phyloP scores from a whole-genome alignment of 1,140 invertebrate species.

The Aphelenchoides avenae region DNA sequence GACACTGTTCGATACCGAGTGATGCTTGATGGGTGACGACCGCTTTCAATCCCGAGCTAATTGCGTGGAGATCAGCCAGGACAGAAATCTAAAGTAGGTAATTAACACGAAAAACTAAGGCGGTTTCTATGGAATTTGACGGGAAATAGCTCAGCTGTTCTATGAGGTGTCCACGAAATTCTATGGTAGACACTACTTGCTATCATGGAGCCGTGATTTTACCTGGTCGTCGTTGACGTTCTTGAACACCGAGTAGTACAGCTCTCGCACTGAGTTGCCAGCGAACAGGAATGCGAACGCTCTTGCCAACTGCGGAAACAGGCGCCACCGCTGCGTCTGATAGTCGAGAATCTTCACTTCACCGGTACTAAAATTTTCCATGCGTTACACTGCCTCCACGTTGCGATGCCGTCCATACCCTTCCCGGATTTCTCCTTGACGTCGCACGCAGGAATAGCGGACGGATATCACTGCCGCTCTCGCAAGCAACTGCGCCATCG shows the following conservation, averaged over 20 bases:
- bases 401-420: slow-evolving; percentile 65
- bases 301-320: slow-evolving; percentile 75
- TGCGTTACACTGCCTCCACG: too few species aligned
- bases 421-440: slow-evolving; percentile 76
- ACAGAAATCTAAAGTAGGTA: slow-evolving; percentile 14
- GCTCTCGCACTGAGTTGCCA: slow-evolving; percentile 72
- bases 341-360: slow-evolving; percentile 86
- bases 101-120: too few species aligned
- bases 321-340: slow-evolving; percentile 82
- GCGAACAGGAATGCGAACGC: slow-evolving; percentile 73
- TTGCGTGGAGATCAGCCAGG: slow-evolving; percentile 69
- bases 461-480: slow-evolving; percentile 59
- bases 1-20: slow-evolving; percentile 71
- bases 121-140: too few species aligned
- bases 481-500: slow-evolving; percentile 45
- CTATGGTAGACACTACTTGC: not conserved
- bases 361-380: slow-evolving; percentile 66
- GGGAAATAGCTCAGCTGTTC: too few species aligned
- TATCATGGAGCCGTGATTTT: not conserved
- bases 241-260: slow-evolving; percentile 65
- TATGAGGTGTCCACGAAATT: too few species aligned
- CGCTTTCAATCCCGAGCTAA: slow-evolving; percentile 84
- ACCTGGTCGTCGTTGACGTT: slow-evolving; percentile 69
- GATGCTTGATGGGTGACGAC: slow-evolving; percentile 72
- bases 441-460: slow-evolving; percentile 77